Conservation (phyloP, 2,113 vertebrate genomes). For the Ifrita kowaldi region DNA sequence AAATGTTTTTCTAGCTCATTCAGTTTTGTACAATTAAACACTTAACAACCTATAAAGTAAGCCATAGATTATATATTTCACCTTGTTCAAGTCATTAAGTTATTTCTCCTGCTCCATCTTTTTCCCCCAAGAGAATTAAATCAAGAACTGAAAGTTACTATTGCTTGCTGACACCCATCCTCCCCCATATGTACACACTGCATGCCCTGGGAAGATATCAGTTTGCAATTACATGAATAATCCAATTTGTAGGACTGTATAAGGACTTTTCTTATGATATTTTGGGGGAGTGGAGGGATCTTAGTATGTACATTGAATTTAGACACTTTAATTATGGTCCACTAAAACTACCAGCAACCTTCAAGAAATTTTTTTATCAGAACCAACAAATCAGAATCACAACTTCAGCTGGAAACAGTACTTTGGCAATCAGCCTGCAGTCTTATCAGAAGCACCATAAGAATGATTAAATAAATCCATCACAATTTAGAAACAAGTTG, state of each 20-base stretch:
- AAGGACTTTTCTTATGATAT: background rate
- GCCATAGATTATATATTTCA: background rate
- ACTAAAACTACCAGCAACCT: background rate
- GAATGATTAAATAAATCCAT: background rate
- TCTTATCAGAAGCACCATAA: background rate
- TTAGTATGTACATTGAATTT: background rate
- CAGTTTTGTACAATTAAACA: background rate
- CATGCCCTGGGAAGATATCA: background rate
- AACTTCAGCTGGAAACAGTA: background rate
- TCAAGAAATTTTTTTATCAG: background rate
- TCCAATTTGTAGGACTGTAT: background rate
- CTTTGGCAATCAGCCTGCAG: background rate
- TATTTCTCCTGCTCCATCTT: background rate
- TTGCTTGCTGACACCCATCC: background rate
- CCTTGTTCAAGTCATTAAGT: background rate
- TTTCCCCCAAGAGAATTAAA: background rate
- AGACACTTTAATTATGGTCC: background rate
- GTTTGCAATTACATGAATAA: background rate
- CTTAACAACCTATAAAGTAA: background rate
- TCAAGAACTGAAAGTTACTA: background rate
- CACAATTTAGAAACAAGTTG: background rate
- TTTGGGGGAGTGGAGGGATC: background rate
- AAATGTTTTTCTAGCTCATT: background rate
- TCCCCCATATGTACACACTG: rapidly evolving
- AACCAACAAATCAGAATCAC: background rate